These are phyloP conservation scores for Cladopsammia gracilis DNA, from an alignment of 64 coral and sea anemone species.

Conservation along the genomic window DNA sequence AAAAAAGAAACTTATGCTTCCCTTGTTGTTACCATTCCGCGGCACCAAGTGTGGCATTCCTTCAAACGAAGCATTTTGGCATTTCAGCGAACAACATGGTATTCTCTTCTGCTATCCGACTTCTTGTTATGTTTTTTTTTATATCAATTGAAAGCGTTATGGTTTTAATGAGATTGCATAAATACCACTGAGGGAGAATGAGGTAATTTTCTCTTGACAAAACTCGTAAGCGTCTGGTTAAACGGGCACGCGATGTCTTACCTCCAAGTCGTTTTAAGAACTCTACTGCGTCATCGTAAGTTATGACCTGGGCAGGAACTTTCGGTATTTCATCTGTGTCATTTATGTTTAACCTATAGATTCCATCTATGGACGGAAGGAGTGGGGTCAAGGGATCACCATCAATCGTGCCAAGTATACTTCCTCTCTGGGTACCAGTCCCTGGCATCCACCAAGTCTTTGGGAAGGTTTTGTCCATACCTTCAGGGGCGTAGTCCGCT, in stretches of 20 bases:
- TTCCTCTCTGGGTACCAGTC: constrained; percentile 72
- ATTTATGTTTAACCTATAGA: constrained; percentile 36
- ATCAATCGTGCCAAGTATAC: background rate
- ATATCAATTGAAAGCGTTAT: too few species aligned
- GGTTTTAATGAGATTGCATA: too few species aligned
- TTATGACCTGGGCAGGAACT: constrained; percentile 49
- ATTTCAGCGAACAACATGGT: too few species aligned
- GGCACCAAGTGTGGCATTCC: too few species aligned
- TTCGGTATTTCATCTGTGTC: constrained; percentile 11
- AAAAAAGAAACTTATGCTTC: too few species aligned
- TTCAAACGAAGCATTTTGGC: too few species aligned
- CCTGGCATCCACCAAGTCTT: constrained; percentile 66
- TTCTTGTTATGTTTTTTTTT: too few species aligned
- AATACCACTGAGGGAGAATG: too few species aligned
- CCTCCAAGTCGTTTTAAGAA: constrained; percentile 59
- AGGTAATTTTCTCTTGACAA: too few species aligned
- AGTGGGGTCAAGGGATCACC: constrained; percentile 77
- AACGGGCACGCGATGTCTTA: background rate
- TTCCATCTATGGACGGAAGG: constrained; percentile 55
- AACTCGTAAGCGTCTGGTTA: too few species aligned
- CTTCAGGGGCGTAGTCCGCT: constrained; percentile 61
- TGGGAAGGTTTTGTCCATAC: constrained; percentile 61
- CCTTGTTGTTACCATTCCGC: too few species aligned
- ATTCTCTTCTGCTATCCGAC: too few species aligned
- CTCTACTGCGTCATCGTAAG: constrained; percentile 38